phyloP scores from a whole-genome alignment of 2,888 invertebrate species.

The Cerastoderma edule region DNA sequence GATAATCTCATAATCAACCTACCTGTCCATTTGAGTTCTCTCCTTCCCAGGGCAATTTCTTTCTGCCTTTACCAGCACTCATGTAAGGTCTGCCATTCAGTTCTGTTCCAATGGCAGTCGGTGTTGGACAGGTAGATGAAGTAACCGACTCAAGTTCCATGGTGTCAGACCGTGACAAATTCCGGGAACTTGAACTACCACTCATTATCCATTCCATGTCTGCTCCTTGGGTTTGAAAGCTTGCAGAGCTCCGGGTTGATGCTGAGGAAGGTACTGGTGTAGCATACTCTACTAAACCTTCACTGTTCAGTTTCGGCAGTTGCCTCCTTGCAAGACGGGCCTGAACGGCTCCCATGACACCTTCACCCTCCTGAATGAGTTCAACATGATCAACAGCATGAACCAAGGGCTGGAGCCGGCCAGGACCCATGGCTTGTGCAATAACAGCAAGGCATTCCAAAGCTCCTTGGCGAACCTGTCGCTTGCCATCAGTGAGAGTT shows the following conservation, averaged over 20 bases:
- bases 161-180: conserved; percentile 70
- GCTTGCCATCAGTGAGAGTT: conserved; percentile 87
- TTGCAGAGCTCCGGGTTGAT: conserved; percentile 75
- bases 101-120: conserved; percentile 68
- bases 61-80: conserved; percentile 80
- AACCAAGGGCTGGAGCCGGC: conserved; percentile 86
- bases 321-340: conserved; percentile 90
- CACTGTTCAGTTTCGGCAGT: conserved; percentile 88
- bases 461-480: conserved; percentile 90
- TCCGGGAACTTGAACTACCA: conserved; percentile 71
- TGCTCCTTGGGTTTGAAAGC: conserved; percentile 84
- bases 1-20: conserved; percentile 2
- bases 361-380: conserved; percentile 82
- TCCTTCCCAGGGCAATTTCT: conserved; percentile 82
- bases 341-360: conserved; percentile 88
- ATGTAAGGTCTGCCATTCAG: conserved; percentile 73
- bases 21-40: conserved; percentile 59
- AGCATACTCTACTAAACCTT: conserved; percentile 91
- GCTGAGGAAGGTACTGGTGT: conserved; percentile 86
- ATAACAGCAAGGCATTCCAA: conserved; percentile 92
- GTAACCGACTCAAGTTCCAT: conserved; percentile 79
- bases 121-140: conserved; percentile 72
- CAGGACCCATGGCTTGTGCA: conserved; percentile 89
- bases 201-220: conserved; percentile 92
- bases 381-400: conserved; percentile 84